These are phyloP conservation scores for Vanessa cardui DNA, from an alignment of 2,888 invertebrate genomes.

Conservation along the genomic window DNA sequence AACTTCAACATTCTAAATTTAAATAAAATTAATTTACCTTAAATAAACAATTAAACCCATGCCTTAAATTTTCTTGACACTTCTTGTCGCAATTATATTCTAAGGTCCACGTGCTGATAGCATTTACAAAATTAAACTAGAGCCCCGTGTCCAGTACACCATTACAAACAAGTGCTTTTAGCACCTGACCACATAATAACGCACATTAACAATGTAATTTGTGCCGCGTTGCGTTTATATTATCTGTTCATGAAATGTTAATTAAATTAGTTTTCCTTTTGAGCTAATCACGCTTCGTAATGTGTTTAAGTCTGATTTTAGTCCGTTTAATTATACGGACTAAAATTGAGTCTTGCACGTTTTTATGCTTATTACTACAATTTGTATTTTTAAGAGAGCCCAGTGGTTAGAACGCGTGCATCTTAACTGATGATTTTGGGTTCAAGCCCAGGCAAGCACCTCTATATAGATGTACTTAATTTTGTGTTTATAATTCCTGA, in stretches of 20 bases:
- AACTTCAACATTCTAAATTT: no score
- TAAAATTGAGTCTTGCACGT: not conserved
- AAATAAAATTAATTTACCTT: no score
- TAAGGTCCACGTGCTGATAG: conserved; percentile 55
- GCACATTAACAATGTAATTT: conserved; percentile 34
- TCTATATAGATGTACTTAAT: no score
- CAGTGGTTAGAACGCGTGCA: no score
- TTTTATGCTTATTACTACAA: no score
- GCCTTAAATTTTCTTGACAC: not conserved
- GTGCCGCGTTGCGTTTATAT: conserved; percentile 26
- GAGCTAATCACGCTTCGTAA: not conserved
- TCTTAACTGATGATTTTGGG: no score
- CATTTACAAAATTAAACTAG: conserved; percentile 74
- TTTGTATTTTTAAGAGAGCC: no score
- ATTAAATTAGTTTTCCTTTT: conserved; percentile 29
- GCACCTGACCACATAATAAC: conserved; percentile 52
- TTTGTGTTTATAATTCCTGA: no score
- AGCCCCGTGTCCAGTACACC: conserved; percentile 53
- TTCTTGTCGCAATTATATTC: not conserved
- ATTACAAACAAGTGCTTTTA: conserved; percentile 62
- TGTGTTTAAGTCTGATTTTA: conserved; percentile 1
- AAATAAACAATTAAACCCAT: no score
- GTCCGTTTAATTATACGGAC: not conserved
- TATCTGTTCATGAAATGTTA: conserved; percentile 26
- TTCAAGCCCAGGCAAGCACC: no score